phyloP scores from a whole-genome alignment of 2,888 invertebrate species.

The Polyploca ridens region DNA sequence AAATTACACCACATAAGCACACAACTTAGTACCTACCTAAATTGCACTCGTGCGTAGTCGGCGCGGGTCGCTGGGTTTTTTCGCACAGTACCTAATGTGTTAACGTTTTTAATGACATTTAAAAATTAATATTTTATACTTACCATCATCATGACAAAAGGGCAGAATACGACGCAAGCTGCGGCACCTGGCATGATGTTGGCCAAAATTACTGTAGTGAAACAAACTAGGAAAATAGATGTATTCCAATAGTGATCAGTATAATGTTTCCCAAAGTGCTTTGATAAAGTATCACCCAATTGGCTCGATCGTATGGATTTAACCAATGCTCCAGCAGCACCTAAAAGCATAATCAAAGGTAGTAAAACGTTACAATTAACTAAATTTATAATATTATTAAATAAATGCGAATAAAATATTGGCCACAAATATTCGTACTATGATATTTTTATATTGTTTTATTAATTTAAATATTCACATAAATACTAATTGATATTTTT shows the following conservation, averaged over 20 bases:
- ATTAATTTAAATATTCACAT: too few relatives aligned
- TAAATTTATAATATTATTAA: too few relatives aligned
- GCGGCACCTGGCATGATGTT: conserved; percentile 56
- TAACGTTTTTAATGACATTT: not conserved
- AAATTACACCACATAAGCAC: too few relatives aligned
- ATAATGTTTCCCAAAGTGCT: conserved; percentile 30
- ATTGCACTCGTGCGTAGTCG: too few relatives aligned
- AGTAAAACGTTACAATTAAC: too few relatives aligned
- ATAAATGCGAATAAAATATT: too few relatives aligned
- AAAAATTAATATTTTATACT: conserved; percentile 15
- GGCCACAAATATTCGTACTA: too few relatives aligned
- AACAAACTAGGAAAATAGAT: conserved; percentile 43
- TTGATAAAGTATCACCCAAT: conserved; percentile 24
- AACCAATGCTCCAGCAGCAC: conserved; percentile 46
- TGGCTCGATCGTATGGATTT: conserved; percentile 24
- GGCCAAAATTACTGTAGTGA: conserved; percentile 40
- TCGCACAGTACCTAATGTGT: too few relatives aligned
- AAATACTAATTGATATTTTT: too few relatives aligned
- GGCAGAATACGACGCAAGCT: conserved; percentile 45
- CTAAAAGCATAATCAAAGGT: conserved; percentile 33
- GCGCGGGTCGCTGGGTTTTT: too few relatives aligned
- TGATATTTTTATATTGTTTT: too few relatives aligned
- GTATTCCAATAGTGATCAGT: conserved; percentile 32
- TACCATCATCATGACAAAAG: conserved; percentile 58
- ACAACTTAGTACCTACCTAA: too few relatives aligned